Evolutionary conservation across 2,113 vertebrate genomes (phyloP), one percentile per base, ranked within the genome.

Genomic region (Andinoacara biseriatus): DNA sequence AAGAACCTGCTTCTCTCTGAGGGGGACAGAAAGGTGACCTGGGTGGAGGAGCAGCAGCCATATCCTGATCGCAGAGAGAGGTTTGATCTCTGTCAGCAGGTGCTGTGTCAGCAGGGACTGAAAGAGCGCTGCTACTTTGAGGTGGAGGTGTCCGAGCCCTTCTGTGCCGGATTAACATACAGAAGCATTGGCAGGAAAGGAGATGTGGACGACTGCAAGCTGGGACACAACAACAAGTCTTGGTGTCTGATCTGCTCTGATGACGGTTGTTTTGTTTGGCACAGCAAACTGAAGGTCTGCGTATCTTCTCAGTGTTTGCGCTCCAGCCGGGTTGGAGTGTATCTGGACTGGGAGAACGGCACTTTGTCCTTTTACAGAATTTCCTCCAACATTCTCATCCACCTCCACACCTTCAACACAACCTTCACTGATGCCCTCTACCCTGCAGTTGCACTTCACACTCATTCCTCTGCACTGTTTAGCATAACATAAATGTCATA

Each of bases 291-390:
- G 0, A 31, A 0, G 0, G 2, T 31, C 5, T 1, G 1, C 4
- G 29, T 83, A 0, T 1, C 72, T 0, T 76, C 78, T 20, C 11
- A 33, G 0, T 6, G 26, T 3, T 74, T 63, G 1, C 83, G 80
- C 15, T 87, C 17, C 18, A 87, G 1, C 77, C 76, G 61, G 17
- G n/a, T 89, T 4, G 92, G 83, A 4, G 67, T 93, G 18, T 92
- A 90, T 77, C 80, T 94, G 35, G 91, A 92, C 4, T 17, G 11
- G 15, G 49, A 80, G 1, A 79, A 63, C 2, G 82, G 72, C 4
- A 82, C 29, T 61, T 78, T 94, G 35, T 89, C 91, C 10, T 94
- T 91, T 81, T 94, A 92, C 84, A 88, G 78, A 58, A 83, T 87
- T 38, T 46, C 5, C 4, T 57, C 81, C 2, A 80, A 86, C 0